A percentile compares a stretch with the other conserved stretches of the same genome.
Evolutionary conservation across 2,888 invertebrate genomes (phyloP).

Genomic region (Melinaea menophilus): DNA sequence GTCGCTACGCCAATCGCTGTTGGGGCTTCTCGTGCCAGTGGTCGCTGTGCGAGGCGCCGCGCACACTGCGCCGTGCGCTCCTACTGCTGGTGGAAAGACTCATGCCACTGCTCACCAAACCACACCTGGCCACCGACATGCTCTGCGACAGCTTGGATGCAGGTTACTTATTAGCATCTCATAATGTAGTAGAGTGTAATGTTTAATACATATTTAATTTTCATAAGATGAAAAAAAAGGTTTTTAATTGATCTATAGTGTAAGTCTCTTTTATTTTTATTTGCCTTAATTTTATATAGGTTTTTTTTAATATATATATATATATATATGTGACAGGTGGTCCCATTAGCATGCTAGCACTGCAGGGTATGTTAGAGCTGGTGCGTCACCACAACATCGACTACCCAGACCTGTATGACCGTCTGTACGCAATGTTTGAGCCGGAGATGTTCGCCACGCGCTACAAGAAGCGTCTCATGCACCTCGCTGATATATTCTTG

Average conservation of each 20-base stretch:
- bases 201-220: not conserved
- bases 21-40: constrained; percentile 88
- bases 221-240: no score
- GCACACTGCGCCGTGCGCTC: constrained; percentile 86
- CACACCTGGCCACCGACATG: constrained; percentile 92
- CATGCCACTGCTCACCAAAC: constrained; percentile 87
- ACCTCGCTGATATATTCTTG: constrained; percentile 92
- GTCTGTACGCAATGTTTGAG: constrained; percentile 96
- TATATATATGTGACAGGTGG: constrained; percentile 80
- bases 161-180: constrained; percentile 63
- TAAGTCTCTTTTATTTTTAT: no score
- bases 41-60: constrained; percentile 79
- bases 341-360: constrained; percentile 90
- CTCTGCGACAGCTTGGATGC: constrained; percentile 92
- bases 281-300: no score
- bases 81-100: constrained; percentile 89
- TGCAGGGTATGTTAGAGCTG: constrained; percentile 94
- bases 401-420: constrained; percentile 96
- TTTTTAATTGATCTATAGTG: no score
- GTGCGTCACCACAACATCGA: constrained; percentile 95
- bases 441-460: constrained; percentile 94
- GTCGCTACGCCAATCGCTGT: constrained; percentile 81
- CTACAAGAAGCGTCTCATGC: constrained; percentile 92
- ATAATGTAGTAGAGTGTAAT: not conserved
- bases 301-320: not conserved